phyloP scores from a whole-genome alignment of 2,888 invertebrate species.

The Portevinia maculata region DNA sequence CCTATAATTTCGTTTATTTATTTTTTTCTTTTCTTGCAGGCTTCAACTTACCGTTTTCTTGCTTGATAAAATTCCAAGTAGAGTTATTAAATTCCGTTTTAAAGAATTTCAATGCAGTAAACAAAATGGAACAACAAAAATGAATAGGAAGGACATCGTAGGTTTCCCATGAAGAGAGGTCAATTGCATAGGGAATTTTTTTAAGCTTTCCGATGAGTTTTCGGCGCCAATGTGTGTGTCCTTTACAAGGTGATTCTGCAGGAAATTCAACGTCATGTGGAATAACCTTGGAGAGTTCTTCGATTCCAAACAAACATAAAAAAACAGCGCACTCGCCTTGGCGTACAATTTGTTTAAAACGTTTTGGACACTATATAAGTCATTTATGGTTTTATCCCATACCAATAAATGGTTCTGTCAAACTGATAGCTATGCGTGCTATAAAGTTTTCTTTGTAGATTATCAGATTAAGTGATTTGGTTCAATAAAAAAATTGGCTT shows the following conservation, averaged over 20 bases:
- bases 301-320: background rate
- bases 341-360: slow-evolving; percentile 3
- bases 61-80: slow-evolving; percentile 34
- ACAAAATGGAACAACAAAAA: background rate
- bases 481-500: too few relatives aligned
- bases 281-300: background rate
- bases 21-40: slow-evolving; percentile 7
- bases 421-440: background rate
- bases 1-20: background rate
- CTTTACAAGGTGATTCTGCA: background rate
- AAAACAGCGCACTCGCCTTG: background rate
- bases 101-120: background rate
- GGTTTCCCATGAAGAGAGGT: background rate
- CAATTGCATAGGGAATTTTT: background rate
- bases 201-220: too few relatives aligned
- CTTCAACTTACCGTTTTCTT: slow-evolving; percentile 1
- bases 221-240: background rate
- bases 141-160: background rate
- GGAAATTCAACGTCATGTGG: slow-evolving; percentile 1
- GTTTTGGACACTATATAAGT: background rate
- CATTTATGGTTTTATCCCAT: slow-evolving; percentile 4
- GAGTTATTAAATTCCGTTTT: slow-evolving; percentile 27
- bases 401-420: background rate
- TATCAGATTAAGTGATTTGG: slow-evolving; percentile 10
- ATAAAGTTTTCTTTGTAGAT: slow-evolving; percentile 3